Conservation (phyloP, 2,888 invertebrate species). For the Watsonalla binaria region DNA sequence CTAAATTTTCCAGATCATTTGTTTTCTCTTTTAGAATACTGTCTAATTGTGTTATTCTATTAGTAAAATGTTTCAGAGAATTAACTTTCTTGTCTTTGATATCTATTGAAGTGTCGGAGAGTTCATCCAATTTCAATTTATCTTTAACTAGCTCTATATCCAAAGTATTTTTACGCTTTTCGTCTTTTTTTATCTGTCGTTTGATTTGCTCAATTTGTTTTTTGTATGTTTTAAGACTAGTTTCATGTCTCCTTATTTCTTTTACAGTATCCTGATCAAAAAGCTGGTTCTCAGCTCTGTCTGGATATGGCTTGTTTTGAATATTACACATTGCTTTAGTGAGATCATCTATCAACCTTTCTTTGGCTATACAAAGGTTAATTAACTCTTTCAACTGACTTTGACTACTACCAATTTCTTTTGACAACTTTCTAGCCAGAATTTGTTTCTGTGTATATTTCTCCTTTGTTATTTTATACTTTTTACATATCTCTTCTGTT, state of each 20-base stretch:
- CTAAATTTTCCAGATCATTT: conserved; percentile 80
- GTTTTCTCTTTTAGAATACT: conserved; percentile 85
- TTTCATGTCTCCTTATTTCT: conserved; percentile 85
- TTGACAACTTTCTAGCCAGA: conserved; percentile 66
- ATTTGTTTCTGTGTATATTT: conserved; percentile 73
- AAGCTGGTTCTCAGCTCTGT: conserved; percentile 79
- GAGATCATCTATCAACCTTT: conserved; percentile 85
- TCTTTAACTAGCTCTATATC: conserved; percentile 81
- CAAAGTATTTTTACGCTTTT: conserved; percentile 83
- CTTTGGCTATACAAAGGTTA: conserved; percentile 81
- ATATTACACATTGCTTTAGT: conserved; percentile 54
- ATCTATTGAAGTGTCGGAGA: conserved; percentile 72
- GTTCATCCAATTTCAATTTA: conserved; percentile 71
- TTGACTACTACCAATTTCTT: conserved; percentile 82
- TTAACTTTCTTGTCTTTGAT: conserved; percentile 77
- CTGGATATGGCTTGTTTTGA: conserved; percentile 66
- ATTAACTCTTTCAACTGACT: conserved; percentile 86
- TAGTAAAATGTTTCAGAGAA: conserved; percentile 81
- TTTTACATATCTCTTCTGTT: conserved; percentile 70
- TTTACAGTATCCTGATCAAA: conserved; percentile 78
- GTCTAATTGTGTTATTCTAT: conserved; percentile 83
- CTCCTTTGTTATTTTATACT: conserved; percentile 74
- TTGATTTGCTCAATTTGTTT: conserved; percentile 87
- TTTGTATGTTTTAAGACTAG: conserved; percentile 84
- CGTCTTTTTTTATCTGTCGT: conserved; percentile 85